Evolutionary conservation across 2,113 vertebrate genomes (phyloP), one percentile per base, ranked within the genome.

Genomic region (Ursus arctos): DNA sequence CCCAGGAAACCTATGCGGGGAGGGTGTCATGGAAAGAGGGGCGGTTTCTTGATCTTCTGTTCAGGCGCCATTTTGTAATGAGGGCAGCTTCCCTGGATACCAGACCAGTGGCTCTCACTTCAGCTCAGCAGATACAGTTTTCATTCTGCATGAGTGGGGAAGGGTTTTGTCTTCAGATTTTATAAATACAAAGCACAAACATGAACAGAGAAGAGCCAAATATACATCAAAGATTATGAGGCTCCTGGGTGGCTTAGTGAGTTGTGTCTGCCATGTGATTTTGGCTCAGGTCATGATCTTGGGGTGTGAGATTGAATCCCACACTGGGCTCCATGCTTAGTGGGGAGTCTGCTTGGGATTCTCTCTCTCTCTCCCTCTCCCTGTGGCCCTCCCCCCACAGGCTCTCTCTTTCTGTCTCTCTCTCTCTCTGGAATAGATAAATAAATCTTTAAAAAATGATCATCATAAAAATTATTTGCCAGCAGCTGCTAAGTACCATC

Each of bases 1-100:
- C 10, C 31, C 3, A 8, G 16, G 47, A 72, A 79, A 36, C 19
- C 21, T 9, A 21, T 4, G 18, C 6, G 26, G 7, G 22, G 40
- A 19, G 65, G 0, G 0, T 0, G 1, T 12, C 6, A 47, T 40
- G 51, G 69, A 36, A 55, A 31, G 19, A 76, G 21, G 59, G 26
- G 14, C 10, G 7, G 80, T 31, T 43, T 57, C 1, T 8, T n/a
- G n/a, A 57, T 21, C 28, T 51, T 43, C 19, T 2, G 0, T 24
- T 69, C 6, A 5, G 74, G 14, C 0, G 13, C n/a, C n/a, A 0
- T 8, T 69, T 24, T 43, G 47, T 10, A 57, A 12, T 1, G 51
- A 47, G n/a, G 74, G 40, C 61, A 47, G 43, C 21, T 53, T 71
- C 43, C n/a, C 77, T 15, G 14, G 51, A 31, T 9, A 2, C 31